Conservation (phyloP, 2,888 invertebrate species). For the Coecobrya sp. region DNA sequence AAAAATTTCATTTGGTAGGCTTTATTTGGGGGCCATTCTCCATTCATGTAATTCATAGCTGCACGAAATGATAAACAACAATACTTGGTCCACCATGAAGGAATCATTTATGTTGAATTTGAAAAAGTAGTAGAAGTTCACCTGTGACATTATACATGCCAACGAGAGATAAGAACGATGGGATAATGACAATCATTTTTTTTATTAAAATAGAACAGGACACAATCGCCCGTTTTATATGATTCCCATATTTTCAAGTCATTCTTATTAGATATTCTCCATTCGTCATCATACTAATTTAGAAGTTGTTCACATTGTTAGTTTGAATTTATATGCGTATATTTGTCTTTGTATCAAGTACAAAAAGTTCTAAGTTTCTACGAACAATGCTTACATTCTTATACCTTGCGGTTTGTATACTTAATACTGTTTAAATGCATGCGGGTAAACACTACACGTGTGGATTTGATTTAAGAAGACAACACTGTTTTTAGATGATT, state of each 20-base stretch:
- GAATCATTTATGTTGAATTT: conserved; percentile 45
- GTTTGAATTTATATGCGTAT: not conserved
- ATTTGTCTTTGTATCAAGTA: not conserved
- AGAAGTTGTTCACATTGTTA: not conserved
- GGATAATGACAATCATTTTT: conserved; percentile 65
- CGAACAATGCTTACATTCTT: conserved; percentile 18
- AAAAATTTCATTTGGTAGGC: not conserved
- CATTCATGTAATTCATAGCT: conserved; percentile 7
- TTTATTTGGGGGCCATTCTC: not conserved
- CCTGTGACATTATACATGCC: conserved; percentile 38
- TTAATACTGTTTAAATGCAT: not conserved
- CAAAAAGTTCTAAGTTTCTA: not conserved
- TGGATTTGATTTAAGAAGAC: not conserved
- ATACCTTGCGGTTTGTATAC: not conserved
- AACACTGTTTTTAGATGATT: conserved; percentile 1
- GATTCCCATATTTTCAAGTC: conserved; percentile 36
- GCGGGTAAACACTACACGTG: conserved; percentile 2
- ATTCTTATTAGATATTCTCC: conserved; percentile 44
- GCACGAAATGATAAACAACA: conserved; percentile 69
- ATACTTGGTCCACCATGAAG: conserved; percentile 50
- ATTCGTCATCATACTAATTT: conserved; percentile 41
- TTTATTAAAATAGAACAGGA: conserved; percentile 41
- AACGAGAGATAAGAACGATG: not conserved
- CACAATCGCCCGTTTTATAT: conserved; percentile 43
- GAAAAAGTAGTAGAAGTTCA: not conserved